A percentile compares a stretch with the other conserved stretches of the same genome.
These are phyloP conservation scores for Rhinatrema bivittatum DNA, from an alignment of 2,797 vertebrate species.

Conservation along the genomic window DNA sequence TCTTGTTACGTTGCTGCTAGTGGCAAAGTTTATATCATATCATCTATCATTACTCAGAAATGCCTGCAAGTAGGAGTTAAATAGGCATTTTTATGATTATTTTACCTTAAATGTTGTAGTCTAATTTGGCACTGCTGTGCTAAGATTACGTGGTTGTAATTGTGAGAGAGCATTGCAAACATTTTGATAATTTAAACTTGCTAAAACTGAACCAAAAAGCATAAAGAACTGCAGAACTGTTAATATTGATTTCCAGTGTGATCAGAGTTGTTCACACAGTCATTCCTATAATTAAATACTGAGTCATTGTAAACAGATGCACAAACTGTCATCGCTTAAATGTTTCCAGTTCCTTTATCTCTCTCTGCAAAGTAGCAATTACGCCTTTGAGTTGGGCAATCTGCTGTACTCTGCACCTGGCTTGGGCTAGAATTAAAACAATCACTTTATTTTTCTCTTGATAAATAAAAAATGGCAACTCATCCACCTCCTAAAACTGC, in stretches of 20 bases:
- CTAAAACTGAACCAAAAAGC: constrained; percentile 46
- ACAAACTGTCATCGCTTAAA: constrained; percentile 12
- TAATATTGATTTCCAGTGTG: constrained; percentile 38
- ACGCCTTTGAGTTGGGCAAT: constrained; percentile 9
- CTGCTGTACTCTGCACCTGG: constrained; percentile 25
- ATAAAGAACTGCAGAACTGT: constrained; percentile 33
- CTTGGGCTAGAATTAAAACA: constrained; percentile 20
- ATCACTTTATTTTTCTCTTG: constrained; percentile 11
- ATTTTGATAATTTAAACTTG: constrained; percentile 52
- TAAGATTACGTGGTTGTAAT: constrained; percentile 38
- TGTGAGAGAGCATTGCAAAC: constrained; percentile 30
- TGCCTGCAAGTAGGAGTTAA: constrained; percentile 19
- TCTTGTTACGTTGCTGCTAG: too few species aligned
- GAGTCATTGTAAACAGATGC: constrained; percentile 30
- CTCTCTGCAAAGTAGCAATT: constrained; percentile 18
- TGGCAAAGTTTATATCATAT: background rate
- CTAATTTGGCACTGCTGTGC: constrained; percentile 39
- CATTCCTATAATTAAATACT: constrained; percentile 30
- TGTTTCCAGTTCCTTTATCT: constrained; percentile 11
- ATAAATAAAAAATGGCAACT: constrained; percentile 3
- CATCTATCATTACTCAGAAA: constrained; percentile 7
- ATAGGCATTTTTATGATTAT: constrained; percentile 27
- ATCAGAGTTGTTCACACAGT: constrained; percentile 21
- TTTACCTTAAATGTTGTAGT: constrained; percentile 29
- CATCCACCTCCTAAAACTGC: background rate